phyloP scores from a whole-genome alignment of 2,113 vertebrate species.

The Bagarius yarrelli region DNA sequence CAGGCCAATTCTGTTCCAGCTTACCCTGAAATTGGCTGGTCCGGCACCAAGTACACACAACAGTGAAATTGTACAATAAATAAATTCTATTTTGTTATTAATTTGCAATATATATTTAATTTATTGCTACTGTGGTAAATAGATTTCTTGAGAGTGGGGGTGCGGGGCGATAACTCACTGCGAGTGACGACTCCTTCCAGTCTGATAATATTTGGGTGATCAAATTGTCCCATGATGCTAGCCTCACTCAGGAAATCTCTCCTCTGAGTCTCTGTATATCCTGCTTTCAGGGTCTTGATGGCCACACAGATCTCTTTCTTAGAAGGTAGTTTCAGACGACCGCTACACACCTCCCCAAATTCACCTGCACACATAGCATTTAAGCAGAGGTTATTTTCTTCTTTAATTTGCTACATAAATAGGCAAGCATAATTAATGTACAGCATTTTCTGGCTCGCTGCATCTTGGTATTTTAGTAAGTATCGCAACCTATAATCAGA shows the following conservation, averaged over 20 bases:
- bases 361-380: constrained; percentile 75
- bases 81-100: no score
- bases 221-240: constrained; percentile 98
- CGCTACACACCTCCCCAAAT: constrained; percentile 97
- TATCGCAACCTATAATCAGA: neutral
- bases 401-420: neutral
- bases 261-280: constrained; percentile 95
- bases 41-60: no score
- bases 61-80: no score
- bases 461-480: neutral
- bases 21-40: no score
- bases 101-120: no score
- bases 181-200: constrained; percentile 95
- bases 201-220: constrained; percentile 96
- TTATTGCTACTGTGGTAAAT: no score
- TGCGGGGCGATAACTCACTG: constrained; percentile 76
- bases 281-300: constrained; percentile 95
- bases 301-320: constrained; percentile 98
- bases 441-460: neutral
- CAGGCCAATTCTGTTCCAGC: no score
- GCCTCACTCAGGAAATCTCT: constrained; percentile 94
- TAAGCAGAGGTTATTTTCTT: neutral
- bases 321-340: constrained; percentile 88
- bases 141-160: neutral
- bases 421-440: neutral